A percentile compares a stretch with the other conserved stretches of the same genome.
Evolutionary conservation across 2,888 invertebrate species (phyloP).

Genomic region (Ommatoiulus sabulosus): DNA sequence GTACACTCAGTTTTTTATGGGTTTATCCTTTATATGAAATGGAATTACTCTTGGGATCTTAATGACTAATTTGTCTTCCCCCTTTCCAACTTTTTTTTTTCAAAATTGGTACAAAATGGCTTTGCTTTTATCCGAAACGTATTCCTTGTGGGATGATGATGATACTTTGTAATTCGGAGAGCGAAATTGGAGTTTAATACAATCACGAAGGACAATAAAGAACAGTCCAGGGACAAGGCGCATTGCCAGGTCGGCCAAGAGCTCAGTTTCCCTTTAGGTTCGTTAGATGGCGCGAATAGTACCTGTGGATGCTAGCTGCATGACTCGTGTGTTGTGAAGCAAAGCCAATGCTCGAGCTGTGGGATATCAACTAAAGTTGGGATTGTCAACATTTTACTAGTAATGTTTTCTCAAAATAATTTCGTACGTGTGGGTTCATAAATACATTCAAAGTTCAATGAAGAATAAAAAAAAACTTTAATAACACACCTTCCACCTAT

Average conservation of each 20-base stretch:
- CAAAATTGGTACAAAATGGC: neutral
- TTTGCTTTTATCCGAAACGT: conserved; percentile 1
- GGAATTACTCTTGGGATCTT: neutral
- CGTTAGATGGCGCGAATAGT: neutral
- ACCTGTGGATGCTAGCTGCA: neutral
- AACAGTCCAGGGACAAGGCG: neutral
- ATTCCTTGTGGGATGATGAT: neutral
- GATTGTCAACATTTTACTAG: too few relatives aligned
- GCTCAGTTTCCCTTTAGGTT: neutral
- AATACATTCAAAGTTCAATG: too few relatives aligned
- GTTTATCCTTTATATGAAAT: neutral
- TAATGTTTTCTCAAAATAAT: too few relatives aligned
- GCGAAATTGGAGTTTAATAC: neutral
- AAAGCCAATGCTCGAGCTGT: neutral
- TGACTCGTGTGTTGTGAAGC: neutral
- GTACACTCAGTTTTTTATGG: neutral
- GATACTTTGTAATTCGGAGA: neutral
- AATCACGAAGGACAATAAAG: neutral
- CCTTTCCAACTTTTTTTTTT: neutral
- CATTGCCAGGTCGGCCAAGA: neutral
- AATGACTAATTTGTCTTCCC: neutral
- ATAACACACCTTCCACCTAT: too few relatives aligned
- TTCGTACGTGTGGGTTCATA: too few relatives aligned
- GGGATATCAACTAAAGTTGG: neutral
- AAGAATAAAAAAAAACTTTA: too few relatives aligned